phyloP scores from a whole-genome alignment of 2,797 vertebrate genomes.

The Acipenser ruthenus region DNA sequence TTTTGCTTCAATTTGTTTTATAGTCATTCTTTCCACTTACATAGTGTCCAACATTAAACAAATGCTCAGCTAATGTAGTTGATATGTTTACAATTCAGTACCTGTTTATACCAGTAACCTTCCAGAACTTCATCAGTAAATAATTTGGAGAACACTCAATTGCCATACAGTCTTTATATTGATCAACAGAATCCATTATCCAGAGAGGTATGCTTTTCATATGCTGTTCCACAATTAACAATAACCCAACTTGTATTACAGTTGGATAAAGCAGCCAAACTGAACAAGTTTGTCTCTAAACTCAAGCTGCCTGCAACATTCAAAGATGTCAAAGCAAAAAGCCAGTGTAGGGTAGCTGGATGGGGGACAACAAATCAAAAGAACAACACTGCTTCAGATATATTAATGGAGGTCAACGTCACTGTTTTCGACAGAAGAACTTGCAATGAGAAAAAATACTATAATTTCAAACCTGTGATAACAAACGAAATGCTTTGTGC shows the following conservation, averaged over 20 bases:
- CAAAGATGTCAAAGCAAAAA: slow-evolving; percentile 4
- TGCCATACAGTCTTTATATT: too few species aligned
- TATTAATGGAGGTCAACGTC: slow-evolving; percentile 7
- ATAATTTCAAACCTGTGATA: not conserved
- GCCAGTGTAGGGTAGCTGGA: not conserved
- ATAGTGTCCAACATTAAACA: not conserved
- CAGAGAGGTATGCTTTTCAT: not conserved
- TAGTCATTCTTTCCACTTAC: not conserved
- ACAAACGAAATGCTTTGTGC: slow-evolving; percentile 5
- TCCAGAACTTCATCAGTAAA: too few species aligned
- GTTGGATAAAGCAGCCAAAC: slow-evolving; percentile 4
- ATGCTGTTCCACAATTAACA: not conserved
- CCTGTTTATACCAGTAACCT: too few species aligned
- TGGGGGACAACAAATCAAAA: not conserved
- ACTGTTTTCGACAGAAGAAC: slow-evolving; percentile 2
- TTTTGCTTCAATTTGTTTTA: not conserved
- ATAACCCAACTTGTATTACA: not conserved
- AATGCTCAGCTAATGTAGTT: too few species aligned
- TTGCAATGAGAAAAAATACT: slow-evolving; percentile 4
- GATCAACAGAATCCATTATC: not conserved
- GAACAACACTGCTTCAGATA: rapidly evolving
- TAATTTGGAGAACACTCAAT: too few species aligned
- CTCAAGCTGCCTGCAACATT: not conserved
- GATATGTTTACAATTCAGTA: too few species aligned
- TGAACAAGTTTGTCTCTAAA: not conserved